Conservation (phyloP, 2,113 vertebrate species). For the Chlamydotis undulata region DNA sequence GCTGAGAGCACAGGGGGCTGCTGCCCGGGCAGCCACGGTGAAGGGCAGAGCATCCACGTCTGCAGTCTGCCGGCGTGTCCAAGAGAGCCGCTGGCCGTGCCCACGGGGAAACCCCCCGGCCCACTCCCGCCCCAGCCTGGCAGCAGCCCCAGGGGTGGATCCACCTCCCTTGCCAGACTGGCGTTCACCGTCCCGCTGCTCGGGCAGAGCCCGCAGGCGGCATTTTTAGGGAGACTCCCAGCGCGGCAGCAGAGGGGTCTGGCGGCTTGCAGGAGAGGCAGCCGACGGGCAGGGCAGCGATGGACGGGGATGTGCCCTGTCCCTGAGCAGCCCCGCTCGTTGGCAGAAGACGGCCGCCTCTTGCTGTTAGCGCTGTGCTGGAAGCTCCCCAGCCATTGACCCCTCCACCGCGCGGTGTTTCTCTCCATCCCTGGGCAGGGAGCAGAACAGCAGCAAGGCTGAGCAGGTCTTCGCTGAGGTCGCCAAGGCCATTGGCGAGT, state of each 20-base stretch:
- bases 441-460: constrained; percentile 71
- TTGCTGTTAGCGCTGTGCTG: background rate
- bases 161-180: background rate
- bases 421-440: constrained; percentile 56
- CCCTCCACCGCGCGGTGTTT: background rate
- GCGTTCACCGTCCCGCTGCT: background rate
- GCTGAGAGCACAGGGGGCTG: background rate
- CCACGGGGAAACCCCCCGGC: background rate
- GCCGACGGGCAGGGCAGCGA: no score
- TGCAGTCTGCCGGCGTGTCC: background rate
- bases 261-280: background rate
- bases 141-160: background rate
- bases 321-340: background rate
- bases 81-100: background rate
- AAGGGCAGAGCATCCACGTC: background rate
- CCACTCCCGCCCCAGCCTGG: background rate
- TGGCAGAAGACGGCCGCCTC: background rate
- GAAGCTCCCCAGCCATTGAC: background rate
- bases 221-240: background rate
- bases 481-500: constrained; percentile 59
- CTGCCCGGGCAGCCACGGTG: background rate
- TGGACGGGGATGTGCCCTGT: background rate
- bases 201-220: background rate
- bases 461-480: constrained; percentile 76
- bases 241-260: background rate